These are phyloP conservation scores for Chironomus tepperi DNA, from an alignment of 1,140 invertebrate species.

Conservation along the genomic window DNA sequence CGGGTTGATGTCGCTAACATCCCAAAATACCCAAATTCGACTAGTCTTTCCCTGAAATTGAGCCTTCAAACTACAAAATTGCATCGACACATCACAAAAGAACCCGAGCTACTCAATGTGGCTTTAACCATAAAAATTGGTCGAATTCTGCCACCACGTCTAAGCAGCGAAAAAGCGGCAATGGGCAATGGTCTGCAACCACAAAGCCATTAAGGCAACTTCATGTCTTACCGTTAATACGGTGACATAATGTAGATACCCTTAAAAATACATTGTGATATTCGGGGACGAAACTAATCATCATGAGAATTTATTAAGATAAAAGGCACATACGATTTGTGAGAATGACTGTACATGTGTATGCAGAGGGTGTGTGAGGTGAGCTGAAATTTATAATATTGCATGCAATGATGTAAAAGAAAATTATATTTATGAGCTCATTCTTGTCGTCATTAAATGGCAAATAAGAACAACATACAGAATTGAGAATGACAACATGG, in stretches of 20 bases:
- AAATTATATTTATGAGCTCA: conserved; percentile 15
- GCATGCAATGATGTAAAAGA: not conserved
- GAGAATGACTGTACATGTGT: not conserved
- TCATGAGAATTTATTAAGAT: not conserved
- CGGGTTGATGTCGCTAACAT: no score
- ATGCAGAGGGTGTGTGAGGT: not conserved
- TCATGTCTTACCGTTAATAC: not conserved
- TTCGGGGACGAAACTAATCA: not conserved
- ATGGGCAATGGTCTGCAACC: no score
- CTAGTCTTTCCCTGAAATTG: no score
- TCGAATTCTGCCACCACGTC: no score
- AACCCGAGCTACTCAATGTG: no score
- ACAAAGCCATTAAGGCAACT: no score
- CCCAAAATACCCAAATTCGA: no score
- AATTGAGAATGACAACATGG: not conserved
- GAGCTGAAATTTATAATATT: not conserved
- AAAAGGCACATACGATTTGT: not conserved
- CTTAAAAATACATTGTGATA: not conserved
- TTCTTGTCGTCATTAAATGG: not conserved
- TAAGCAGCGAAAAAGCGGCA: no score
- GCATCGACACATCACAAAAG: no score
- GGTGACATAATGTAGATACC: not conserved
- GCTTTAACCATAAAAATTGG: no score
- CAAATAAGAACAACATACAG: not conserved
- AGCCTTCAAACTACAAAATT: no score